phyloP scores from a whole-genome alignment of 2,888 invertebrate genomes.

The Acrobasis consociella region DNA sequence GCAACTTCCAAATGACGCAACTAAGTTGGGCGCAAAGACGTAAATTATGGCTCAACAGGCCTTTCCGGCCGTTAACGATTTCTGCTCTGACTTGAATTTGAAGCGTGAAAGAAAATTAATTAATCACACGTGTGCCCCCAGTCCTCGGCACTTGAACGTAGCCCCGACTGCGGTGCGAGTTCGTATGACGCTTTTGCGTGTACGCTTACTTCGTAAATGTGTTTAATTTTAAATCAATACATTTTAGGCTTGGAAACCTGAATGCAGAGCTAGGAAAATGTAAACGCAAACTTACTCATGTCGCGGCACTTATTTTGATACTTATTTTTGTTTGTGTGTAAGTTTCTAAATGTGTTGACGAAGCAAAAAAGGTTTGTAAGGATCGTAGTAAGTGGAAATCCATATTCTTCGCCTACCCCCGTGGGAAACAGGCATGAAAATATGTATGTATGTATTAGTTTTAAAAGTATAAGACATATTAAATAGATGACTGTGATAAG shows the following conservation, averaged over 20 bases:
- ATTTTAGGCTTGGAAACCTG: neutral
- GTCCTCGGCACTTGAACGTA: constrained; percentile 33
- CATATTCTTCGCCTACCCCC: too few relatives aligned
- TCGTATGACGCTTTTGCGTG: constrained; percentile 17
- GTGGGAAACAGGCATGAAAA: too few relatives aligned
- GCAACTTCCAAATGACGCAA: constrained; percentile 75
- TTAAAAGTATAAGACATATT: too few relatives aligned
- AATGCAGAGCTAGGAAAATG: neutral
- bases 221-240: neutral
- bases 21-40: constrained; percentile 66
- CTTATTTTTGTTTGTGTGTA: too few relatives aligned
- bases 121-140: constrained; percentile 66
- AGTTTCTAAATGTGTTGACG: too few relatives aligned
- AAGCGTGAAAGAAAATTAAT: constrained; percentile 79
- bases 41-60: constrained; percentile 79
- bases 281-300: neutral
- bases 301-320: too few relatives aligned
- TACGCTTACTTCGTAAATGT: neutral
- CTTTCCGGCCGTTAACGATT: constrained; percentile 77
- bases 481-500: too few relatives aligned
- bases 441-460: too few relatives aligned
- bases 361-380: too few relatives aligned
- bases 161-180: neutral
- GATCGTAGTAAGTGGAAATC: too few relatives aligned
- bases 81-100: constrained; percentile 68